These are phyloP conservation scores for Pocillopora meandrina DNA, from an alignment of 92 coral and sea anemone genomes.

Conservation along the genomic window DNA sequence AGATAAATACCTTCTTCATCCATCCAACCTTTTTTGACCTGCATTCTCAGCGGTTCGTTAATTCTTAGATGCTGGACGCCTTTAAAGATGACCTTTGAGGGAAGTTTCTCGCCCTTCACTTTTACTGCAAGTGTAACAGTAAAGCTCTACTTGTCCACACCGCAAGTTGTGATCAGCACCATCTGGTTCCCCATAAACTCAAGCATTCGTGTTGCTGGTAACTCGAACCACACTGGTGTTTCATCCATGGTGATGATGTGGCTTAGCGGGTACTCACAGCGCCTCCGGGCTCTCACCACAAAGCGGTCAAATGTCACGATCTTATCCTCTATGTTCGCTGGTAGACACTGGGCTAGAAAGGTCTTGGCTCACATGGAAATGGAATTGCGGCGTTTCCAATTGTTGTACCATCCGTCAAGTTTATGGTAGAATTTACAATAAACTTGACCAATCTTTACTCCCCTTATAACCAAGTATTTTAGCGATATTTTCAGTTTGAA, in stretches of 20 bases:
- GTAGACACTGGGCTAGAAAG: too few species aligned
- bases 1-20: not conserved
- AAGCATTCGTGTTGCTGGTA: not conserved
- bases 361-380: too few species aligned
- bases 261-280: not conserved
- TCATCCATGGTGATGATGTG: not conserved
- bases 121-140: not conserved
- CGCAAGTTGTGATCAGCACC: not conserved
- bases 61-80: too few species aligned
- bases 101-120: constrained; percentile 4
- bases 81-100: not conserved
- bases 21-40: not conserved
- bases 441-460: too few species aligned
- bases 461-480: too few species aligned
- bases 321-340: too few species aligned
- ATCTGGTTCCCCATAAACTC: not conserved
- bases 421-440: too few species aligned
- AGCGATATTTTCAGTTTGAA: too few species aligned
- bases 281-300: not conserved
- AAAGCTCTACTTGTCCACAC: constrained; percentile 3
- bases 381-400: too few species aligned
- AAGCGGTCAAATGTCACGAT: too few species aligned
- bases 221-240: not conserved
- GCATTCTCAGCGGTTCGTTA: not conserved
- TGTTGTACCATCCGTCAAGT: too few species aligned